phyloP scores from a whole-genome alignment of 2,888 invertebrate species.

The Cephus spinipes region DNA sequence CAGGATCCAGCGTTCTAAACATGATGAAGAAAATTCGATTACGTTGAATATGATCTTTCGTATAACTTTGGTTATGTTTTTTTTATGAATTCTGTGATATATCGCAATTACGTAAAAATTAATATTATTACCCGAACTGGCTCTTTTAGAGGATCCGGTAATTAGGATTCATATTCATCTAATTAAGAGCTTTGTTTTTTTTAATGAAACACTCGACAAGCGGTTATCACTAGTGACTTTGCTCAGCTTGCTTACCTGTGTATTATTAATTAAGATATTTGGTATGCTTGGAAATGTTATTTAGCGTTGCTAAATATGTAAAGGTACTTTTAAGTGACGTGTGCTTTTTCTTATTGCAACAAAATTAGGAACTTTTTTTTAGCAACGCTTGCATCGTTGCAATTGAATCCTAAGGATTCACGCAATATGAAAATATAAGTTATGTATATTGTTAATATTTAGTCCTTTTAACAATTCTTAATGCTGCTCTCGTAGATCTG shows the following conservation, averaged over 20 bases:
- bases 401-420: neutral
- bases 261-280: too few relatives aligned
- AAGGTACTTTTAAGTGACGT: too few relatives aligned
- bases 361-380: neutral
- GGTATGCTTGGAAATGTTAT: too few relatives aligned
- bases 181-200: too few relatives aligned
- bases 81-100: slow-evolving; percentile 32
- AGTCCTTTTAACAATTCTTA: neutral
- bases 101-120: neutral
- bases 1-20: slow-evolving; percentile 73
- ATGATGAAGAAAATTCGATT: slow-evolving; percentile 73
- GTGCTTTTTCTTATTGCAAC: neutral
- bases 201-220: too few relatives aligned
- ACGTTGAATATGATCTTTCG: slow-evolving; percentile 36
- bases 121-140: neutral
- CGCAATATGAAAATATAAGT: neutral
- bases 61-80: neutral
- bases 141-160: neutral
- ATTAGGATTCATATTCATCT: too few relatives aligned
- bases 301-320: too few relatives aligned
- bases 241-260: too few relatives aligned
- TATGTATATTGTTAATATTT: neutral
- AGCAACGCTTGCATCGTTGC: neutral
- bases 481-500: neutral
- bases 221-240: too few relatives aligned